phyloP scores from a whole-genome alignment of 2,888 invertebrate species.

The Cataglyphis rosenhaueri region DNA sequence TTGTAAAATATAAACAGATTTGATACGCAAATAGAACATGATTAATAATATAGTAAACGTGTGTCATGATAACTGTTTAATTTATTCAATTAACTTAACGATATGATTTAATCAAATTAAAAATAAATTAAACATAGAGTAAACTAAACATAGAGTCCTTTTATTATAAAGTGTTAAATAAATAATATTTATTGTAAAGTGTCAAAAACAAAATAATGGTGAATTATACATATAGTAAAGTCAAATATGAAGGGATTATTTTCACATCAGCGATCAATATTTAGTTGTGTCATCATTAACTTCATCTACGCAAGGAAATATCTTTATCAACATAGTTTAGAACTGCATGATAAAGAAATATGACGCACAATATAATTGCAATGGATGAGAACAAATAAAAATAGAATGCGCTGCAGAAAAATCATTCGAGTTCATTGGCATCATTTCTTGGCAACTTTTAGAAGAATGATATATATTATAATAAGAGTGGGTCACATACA shows the following conservation, averaged over 20 bases:
- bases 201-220: background rate
- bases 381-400: constrained; percentile 19
- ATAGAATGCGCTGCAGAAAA: constrained; percentile 4
- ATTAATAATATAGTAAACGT: background rate
- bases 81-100: background rate
- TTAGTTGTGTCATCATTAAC: background rate
- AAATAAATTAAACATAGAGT: background rate
- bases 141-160: background rate
- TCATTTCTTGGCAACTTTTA: constrained; percentile 39
- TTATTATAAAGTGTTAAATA: background rate
- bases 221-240: background rate
- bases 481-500: background rate
- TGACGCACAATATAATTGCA: background rate
- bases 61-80: background rate
- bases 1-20: background rate
- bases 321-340: background rate
- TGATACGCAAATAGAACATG: background rate
- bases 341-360: background rate
- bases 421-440: constrained; percentile 30
- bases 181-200: background rate
- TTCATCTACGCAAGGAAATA: background rate
- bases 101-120: background rate
- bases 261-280: background rate
- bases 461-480: constrained; percentile 28
- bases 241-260: background rate